A percentile compares a stretch with the other conserved stretches of the same genome.
Conservation (phyloP, 2,888 invertebrate species). For the Kryphioiulus occultus region DNA sequence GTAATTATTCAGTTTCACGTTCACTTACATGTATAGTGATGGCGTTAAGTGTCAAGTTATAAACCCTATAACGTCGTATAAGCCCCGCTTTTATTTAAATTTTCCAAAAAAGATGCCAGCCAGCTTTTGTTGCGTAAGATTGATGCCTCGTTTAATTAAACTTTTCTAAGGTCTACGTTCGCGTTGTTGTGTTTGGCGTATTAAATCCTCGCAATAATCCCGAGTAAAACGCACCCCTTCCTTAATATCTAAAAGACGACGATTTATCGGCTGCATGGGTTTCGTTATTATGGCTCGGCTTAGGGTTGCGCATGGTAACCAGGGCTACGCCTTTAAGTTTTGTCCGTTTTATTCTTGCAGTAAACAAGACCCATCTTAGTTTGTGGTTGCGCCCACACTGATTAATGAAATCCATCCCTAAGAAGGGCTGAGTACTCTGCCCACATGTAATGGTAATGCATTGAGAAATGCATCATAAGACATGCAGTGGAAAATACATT, state of each 20-base stretch:
- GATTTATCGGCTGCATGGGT: background rate
- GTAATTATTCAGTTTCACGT: too few species aligned
- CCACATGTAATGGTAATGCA: too few species aligned
- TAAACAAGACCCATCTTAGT: background rate
- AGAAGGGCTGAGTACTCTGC: too few species aligned
- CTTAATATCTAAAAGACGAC: background rate
- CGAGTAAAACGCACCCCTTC: background rate
- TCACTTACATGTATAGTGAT: background rate
- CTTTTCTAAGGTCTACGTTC: background rate
- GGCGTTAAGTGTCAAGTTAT: background rate
- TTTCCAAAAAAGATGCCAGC: background rate
- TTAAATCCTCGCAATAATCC: background rate
- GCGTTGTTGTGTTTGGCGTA: background rate
- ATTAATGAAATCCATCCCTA: too few species aligned
- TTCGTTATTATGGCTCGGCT: background rate
- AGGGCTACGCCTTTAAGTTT: background rate
- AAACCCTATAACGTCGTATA: background rate
- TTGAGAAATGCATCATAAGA: too few species aligned
- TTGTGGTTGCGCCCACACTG: background rate
- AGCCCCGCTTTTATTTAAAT: background rate
- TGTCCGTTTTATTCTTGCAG: background rate
- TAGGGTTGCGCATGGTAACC: background rate
- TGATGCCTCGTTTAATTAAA: background rate
- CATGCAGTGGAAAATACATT: too few species aligned
- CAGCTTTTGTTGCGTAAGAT: background rate